Evolutionary conservation across 2,797 vertebrate species (phyloP).

Genomic region (Lateolabrax maculatus): DNA sequence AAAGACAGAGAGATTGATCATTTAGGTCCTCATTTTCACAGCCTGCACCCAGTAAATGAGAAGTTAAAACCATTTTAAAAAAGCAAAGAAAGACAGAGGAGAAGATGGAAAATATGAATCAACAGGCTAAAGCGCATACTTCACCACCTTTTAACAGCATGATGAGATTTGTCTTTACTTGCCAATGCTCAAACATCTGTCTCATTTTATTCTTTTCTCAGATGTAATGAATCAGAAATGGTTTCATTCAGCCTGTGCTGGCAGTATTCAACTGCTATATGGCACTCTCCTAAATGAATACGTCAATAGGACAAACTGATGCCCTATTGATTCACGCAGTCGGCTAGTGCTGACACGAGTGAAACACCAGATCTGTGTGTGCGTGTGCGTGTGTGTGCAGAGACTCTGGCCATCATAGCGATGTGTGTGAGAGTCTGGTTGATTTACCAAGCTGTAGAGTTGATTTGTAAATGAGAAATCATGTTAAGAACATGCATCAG

Average conservation of each 20-base stretch:
- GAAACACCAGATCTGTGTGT: slow-evolving; percentile 39
- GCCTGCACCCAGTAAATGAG: neutral
- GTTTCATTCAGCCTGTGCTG: neutral
- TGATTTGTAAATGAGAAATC: slow-evolving; percentile 55
- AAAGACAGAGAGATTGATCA: slow-evolving; percentile 1
- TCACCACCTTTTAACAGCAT: neutral
- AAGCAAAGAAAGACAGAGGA: neutral
- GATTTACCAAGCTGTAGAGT: slow-evolving; percentile 14
- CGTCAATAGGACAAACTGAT: slow-evolving; percentile 49
- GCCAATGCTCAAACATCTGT: neutral
- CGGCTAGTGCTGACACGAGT: slow-evolving; percentile 46
- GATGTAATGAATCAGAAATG: neutral
- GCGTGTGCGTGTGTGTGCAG: neutral
- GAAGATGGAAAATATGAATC: neutral
- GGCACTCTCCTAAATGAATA: slow-evolving; percentile 33
- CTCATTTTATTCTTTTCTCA: slow-evolving; percentile 6
- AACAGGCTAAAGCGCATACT: neutral
- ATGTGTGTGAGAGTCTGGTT: neutral
- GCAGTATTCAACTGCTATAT: slow-evolving; percentile 18
- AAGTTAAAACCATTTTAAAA: neutral
- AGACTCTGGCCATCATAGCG: neutral
- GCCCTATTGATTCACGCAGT: slow-evolving; percentile 52
- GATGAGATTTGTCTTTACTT: neutral
- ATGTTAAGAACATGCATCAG: slow-evolving; percentile 37
- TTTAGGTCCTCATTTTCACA: slow-evolving; percentile 9